phyloP scores from a whole-genome alignment of 2,113 vertebrate genomes.

The Microtus richardsoni region DNA sequence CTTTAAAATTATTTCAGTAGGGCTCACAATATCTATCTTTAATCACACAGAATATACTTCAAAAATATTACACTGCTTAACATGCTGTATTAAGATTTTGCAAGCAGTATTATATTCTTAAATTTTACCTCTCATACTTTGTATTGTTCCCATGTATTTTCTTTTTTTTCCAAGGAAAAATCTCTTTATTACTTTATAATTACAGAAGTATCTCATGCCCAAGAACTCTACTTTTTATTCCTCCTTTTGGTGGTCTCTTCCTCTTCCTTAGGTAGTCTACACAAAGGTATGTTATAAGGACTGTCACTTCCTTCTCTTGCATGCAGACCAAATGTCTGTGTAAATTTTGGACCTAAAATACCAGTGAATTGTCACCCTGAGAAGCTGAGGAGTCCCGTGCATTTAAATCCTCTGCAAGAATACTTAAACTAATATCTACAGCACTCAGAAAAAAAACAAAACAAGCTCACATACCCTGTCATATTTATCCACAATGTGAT shows the following conservation, averaged over 20 bases:
- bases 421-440: background rate
- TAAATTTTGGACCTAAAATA: background rate
- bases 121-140: background rate
- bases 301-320: background rate
- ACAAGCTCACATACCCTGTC: background rate
- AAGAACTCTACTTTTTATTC: background rate
- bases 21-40: background rate
- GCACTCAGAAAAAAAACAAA: slow-evolving; percentile 19
- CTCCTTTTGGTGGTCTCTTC: background rate
- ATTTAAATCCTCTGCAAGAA: background rate
- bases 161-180: background rate
- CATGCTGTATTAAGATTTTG: background rate
- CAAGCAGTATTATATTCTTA: background rate
- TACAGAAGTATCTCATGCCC: background rate
- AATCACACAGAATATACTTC: background rate
- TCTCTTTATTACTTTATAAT: background rate
- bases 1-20: background rate
- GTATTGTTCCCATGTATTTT: background rate
- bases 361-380: background rate
- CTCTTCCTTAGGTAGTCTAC: background rate
- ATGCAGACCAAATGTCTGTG: background rate
- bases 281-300: slow-evolving; percentile 12
- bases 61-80: background rate
- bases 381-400: background rate
- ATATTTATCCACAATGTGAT: background rate